A percentile compares a stretch with the other conserved stretches of the same genome.
These are phyloP conservation scores for Zygogramma bicolorata DNA, from an alignment of 2,888 invertebrate species.

Conservation along the genomic window DNA sequence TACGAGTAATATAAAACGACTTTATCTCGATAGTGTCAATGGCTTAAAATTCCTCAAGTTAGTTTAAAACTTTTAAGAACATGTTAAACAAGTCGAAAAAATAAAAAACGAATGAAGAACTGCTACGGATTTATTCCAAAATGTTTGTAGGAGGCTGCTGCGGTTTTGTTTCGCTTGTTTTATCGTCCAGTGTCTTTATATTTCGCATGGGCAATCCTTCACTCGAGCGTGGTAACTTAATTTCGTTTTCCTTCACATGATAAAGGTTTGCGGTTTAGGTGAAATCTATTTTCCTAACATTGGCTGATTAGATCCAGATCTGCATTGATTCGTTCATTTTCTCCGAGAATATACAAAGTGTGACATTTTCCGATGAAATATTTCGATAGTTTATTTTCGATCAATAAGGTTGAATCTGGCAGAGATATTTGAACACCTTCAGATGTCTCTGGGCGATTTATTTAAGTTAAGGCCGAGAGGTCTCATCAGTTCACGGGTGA, in stretches of 20 bases:
- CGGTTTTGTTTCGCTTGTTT: constrained; percentile 42
- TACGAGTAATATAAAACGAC: constrained; percentile 48
- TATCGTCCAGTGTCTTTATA: constrained; percentile 19
- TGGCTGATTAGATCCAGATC: not conserved
- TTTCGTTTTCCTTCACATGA: constrained; percentile 24
- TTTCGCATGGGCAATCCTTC: constrained; percentile 38
- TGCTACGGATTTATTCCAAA: constrained; percentile 43
- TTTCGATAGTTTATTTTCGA: too few relatives aligned
- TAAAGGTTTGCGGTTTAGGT: constrained; percentile 2
- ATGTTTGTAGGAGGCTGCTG: constrained; percentile 50
- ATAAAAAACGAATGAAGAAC: constrained; percentile 41
- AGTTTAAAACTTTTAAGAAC: constrained; percentile 52
- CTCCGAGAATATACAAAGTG: not conserved
- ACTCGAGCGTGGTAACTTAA: constrained; percentile 38
- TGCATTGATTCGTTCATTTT: not conserved
- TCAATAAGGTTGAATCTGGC: too few relatives aligned
- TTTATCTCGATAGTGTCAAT: constrained; percentile 53
- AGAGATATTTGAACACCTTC: too few relatives aligned
- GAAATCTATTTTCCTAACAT: not conserved
- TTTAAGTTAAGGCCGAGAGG: too few relatives aligned
- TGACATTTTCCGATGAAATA: not conserved
- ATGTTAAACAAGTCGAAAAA: constrained; percentile 53
- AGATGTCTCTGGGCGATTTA: too few relatives aligned
- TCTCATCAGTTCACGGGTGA: too few relatives aligned
- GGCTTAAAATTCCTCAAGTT: constrained; percentile 52